Conservation (phyloP, 2,113 vertebrate species). For the Antechinus flavipes region DNA sequence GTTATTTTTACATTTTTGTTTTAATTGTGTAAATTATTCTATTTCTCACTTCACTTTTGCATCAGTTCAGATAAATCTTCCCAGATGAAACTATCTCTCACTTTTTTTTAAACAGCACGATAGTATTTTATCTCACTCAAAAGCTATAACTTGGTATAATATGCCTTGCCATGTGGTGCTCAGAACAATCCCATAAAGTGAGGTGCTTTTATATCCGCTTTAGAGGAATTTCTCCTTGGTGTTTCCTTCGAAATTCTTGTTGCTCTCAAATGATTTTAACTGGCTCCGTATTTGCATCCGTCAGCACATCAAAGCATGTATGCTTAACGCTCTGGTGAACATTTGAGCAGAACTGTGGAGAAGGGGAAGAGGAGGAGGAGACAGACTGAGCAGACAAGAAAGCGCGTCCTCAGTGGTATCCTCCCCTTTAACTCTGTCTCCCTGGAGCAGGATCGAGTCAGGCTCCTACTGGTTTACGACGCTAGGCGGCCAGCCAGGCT, state of each 20-base stretch:
- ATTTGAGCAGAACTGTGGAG: too few relatives aligned
- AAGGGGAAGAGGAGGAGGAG: background rate
- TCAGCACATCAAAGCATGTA: background rate
- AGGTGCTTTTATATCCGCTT: background rate
- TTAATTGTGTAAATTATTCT: background rate
- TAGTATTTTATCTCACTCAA: background rate
- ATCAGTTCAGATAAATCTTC: background rate
- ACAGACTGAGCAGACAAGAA: too few relatives aligned
- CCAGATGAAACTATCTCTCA: background rate
- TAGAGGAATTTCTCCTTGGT: background rate
- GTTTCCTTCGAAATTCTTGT: background rate
- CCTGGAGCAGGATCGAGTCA: accelerated
- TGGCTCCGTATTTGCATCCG: background rate
- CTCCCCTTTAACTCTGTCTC: too few relatives aligned
- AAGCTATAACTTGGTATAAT: background rate
- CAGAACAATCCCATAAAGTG: background rate
- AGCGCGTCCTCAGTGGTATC: background rate
- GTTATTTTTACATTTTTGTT: background rate
- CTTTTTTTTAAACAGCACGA: background rate
- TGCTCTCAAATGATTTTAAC: background rate
- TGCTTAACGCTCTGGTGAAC: background rate
- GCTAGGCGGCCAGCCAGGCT: accelerated
- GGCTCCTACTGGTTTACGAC: background rate
- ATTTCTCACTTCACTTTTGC: background rate
- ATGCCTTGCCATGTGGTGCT: background rate